phyloP scores from a whole-genome alignment of 1,140 invertebrate species.

The Teleopsis dalmanni region DNA sequence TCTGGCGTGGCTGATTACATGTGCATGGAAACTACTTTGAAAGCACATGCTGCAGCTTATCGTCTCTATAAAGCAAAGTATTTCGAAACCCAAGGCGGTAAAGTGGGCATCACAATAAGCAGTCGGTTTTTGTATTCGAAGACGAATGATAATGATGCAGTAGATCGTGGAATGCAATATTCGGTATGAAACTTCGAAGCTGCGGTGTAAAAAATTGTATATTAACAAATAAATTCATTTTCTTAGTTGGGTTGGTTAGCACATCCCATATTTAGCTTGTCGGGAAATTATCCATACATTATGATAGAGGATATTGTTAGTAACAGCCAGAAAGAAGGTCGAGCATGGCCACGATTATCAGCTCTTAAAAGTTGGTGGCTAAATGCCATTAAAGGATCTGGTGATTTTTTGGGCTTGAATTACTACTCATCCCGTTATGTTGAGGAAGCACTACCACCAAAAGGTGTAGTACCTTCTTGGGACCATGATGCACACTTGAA shows the following conservation, averaged over 20 bases:
- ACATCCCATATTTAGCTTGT: slow-evolving; percentile 52
- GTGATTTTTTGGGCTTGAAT: slow-evolving; percentile 53
- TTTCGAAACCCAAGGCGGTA: slow-evolving; percentile 34
- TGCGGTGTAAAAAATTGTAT: neutral
- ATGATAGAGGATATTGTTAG: slow-evolving; percentile 50
- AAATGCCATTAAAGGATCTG: slow-evolving; percentile 45
- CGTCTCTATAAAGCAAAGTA: slow-evolving; percentile 40
- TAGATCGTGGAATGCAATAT: slow-evolving; percentile 49
- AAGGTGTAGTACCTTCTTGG: slow-evolving; percentile 28
- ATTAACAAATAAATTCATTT: neutral
- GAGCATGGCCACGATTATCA: slow-evolving; percentile 48
- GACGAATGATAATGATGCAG: slow-evolving; percentile 36
- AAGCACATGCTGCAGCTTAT: slow-evolving; percentile 51
- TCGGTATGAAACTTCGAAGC: slow-evolving; percentile 30
- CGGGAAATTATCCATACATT: slow-evolving; percentile 55
- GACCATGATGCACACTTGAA: slow-evolving; percentile 39
- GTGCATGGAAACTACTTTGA: slow-evolving; percentile 48
- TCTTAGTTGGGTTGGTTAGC: slow-evolving; percentile 56
- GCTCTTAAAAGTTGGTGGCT: slow-evolving; percentile 46
- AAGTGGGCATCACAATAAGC: slow-evolving; percentile 49
- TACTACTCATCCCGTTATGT: slow-evolving; percentile 50
- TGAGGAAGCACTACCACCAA: slow-evolving; percentile 15
- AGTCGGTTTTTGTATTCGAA: slow-evolving; percentile 47
- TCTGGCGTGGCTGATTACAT: slow-evolving; percentile 47
- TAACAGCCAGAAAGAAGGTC: slow-evolving; percentile 50